phyloP scores from a whole-genome alignment of 2,797 vertebrate species.

The Podarcis lilfordi region DNA sequence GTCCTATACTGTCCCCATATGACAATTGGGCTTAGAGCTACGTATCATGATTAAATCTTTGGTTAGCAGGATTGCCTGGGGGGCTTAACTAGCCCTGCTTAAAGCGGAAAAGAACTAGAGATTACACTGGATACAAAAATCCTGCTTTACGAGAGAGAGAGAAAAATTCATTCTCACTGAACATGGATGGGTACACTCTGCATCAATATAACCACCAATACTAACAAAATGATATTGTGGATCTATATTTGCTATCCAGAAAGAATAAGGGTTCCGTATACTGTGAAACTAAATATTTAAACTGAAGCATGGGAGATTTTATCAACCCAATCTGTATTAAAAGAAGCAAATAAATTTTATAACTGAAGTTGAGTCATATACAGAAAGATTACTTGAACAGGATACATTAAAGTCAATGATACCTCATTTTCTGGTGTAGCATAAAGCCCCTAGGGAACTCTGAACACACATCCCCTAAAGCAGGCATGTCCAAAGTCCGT shows the following conservation, averaged over 20 bases:
- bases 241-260: neutral
- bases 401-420: neutral
- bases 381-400: neutral
- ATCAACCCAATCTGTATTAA: neutral
- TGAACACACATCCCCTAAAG: neutral
- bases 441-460: slow-evolving; percentile 6
- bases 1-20: neutral
- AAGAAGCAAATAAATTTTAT: accelerated
- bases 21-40: neutral
- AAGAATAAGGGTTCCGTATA: neutral
- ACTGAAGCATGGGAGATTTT: neutral
- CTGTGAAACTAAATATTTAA: neutral
- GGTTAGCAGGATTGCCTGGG: neutral
- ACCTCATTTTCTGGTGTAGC: accelerated
- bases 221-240: neutral
- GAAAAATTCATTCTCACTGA: neutral
- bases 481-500: no score
- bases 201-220: neutral
- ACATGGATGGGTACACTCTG: neutral
- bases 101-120: neutral
- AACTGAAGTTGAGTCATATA: slow-evolving; percentile 8
- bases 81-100: neutral
- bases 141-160: no score
- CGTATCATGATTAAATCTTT: neutral
- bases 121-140: neutral